Base-by-base conservation (phyloP, 92 coral and sea anemone species). In the Siderastrea radians region DNA sequence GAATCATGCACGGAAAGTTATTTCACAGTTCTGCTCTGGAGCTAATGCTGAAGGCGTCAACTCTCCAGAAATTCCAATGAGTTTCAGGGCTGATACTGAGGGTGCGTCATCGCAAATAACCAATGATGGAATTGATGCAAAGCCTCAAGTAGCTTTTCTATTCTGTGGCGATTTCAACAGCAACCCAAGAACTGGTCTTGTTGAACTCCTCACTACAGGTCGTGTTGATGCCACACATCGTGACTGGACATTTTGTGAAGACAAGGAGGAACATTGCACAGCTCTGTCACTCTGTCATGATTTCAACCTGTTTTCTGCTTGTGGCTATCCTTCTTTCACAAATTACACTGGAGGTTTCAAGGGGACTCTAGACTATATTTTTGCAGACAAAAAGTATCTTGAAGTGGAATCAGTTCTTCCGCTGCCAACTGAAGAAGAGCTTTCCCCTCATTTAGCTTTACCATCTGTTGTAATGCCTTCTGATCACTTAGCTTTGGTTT, bases 141-240 rank as follows among this genome's bases (percentile, higher is more conserved):
- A 48, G 3, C 68, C 80, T 46, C 75, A 88, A 52, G 90, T 95
- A 73, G 99, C 94, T 44, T 92, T 97, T 1, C 17, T 97, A 16
- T 92, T 97, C 90, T 93, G 96, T 89, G 99, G 99, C 10, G 99
- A 97, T 88, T 93, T 97, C 68, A 97, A 97, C 92, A 97, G 99
- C 73, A 50, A 17, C 19, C 99, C 99, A 13, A 85, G 74, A 26
- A 52, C 93, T 54, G 99, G 95, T 6, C 62, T 95, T 8, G 86
- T 88, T 16, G 93, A 97, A 79, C 88, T 97, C 51, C 83, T 95
- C 66, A 78, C 90, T 60, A 67, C 83, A 5, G 97, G 98, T 2
- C 72, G 52, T 19, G 87, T 97, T 51, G 91, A 65, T 15, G 58
- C 80, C 16, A 68, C 70, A 43, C 98, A 97, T 77, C 94, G 84